Evolutionary conservation across 2,113 vertebrate genomes (phyloP).

Genomic region (Parus major): DNA sequence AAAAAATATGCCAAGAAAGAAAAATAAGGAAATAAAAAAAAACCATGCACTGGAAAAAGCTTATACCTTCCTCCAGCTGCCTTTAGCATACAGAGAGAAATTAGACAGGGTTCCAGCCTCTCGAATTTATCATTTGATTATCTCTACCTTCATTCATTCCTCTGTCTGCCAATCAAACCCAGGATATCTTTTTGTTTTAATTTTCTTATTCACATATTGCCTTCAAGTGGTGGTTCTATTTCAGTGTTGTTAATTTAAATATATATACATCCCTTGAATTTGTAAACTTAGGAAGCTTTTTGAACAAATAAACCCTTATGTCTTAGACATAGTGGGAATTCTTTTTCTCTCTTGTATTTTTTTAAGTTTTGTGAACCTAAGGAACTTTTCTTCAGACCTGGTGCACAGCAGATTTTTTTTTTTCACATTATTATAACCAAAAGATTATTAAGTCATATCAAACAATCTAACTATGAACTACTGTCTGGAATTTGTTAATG

Average conservation of each 20-base stretch:
- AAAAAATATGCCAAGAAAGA: slow-evolving; percentile 48
- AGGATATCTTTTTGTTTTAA: background rate
- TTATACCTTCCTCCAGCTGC: background rate
- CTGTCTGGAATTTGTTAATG: background rate
- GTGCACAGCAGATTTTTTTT: background rate
- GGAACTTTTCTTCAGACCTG: background rate
- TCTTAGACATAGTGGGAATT: background rate
- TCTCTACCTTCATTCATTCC: background rate
- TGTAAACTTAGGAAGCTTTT: background rate
- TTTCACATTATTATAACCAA: background rate
- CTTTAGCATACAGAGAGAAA: background rate
- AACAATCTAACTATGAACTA: background rate
- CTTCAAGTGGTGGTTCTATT: background rate
- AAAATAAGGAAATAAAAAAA: slow-evolving; percentile 44
- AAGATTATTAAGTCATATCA: background rate
- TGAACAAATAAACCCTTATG: background rate
- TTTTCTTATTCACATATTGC: background rate
- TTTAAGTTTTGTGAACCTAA: background rate
- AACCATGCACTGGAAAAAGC: background rate
- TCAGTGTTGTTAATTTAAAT: slow-evolving; percentile 27
- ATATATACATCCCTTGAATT: background rate
- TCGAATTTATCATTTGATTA: background rate
- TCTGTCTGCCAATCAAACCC: background rate
- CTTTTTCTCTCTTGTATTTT: background rate
- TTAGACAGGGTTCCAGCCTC: background rate